Conservation (phyloP, 1,140 invertebrate genomes). For the Diplogasteroides magnus region DNA sequence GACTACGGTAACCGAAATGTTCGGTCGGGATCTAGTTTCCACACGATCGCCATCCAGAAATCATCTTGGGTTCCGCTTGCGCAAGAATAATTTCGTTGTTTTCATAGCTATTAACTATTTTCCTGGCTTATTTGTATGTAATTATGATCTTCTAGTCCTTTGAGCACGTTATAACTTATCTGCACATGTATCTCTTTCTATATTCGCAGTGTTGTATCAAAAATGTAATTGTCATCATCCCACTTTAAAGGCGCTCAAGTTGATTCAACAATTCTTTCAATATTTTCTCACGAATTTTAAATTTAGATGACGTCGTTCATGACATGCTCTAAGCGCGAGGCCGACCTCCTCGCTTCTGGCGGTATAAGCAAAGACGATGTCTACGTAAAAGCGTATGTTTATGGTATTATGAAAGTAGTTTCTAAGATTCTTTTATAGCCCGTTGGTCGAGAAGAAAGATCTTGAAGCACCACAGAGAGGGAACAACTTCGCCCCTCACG, state of each 20-base stretch:
- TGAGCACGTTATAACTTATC: too few species aligned
- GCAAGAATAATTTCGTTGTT: too few species aligned
- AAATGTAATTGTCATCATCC: neutral
- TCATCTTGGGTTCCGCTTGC: too few species aligned
- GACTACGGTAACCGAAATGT: too few species aligned
- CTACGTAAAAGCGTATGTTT: neutral
- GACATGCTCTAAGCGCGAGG: neutral
- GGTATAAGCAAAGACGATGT: neutral
- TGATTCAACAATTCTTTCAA: neutral
- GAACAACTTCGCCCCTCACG: conserved; percentile 20
- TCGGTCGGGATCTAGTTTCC: too few species aligned
- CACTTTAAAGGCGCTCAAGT: neutral
- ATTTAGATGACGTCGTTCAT: neutral
- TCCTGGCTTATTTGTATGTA: too few species aligned
- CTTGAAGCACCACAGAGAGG: neutral
- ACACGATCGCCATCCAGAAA: too few species aligned
- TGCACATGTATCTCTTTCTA: too few species aligned
- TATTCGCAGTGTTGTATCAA: neutral
- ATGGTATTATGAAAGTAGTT: too few species aligned
- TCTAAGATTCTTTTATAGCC: neutral
- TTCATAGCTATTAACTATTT: too few species aligned
- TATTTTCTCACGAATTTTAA: neutral
- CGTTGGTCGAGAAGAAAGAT: neutral
- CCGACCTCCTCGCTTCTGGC: neutral
- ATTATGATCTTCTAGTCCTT: too few species aligned